phyloP scores from a whole-genome alignment of 2,888 invertebrate genomes.

The Arrhopalites spinosus region DNA sequence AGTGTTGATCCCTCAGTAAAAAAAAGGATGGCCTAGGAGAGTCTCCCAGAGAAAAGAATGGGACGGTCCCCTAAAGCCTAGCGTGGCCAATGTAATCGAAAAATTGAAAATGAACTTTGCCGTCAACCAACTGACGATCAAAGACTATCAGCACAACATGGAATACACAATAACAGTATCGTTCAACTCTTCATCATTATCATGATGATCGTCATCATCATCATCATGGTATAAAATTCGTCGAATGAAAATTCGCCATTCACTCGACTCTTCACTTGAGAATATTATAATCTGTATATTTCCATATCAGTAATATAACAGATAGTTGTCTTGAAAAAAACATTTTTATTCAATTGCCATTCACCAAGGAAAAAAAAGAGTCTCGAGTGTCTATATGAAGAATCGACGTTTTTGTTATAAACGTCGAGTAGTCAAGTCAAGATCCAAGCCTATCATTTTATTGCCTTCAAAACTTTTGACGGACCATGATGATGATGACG shows the following conservation, averaged over 20 bases:
- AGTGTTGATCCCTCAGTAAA: slow-evolving; percentile 4
- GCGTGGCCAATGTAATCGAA: slow-evolving; percentile 24
- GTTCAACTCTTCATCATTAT: background rate
- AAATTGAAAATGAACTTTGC: slow-evolving; percentile 15
- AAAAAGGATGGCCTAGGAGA: slow-evolving; percentile 3
- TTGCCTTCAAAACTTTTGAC: too few relatives aligned
- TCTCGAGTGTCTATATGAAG: too few relatives aligned
- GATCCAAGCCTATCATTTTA: background rate
- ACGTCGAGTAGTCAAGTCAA: background rate
- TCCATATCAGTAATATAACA: too few relatives aligned
- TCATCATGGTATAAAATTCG: slow-evolving; percentile 5
- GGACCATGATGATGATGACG: too few relatives aligned
- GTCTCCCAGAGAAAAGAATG: slow-evolving; percentile 10
- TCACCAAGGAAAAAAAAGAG: too few relatives aligned
- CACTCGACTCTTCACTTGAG: slow-evolving; percentile 7
- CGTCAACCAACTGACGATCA: background rate
- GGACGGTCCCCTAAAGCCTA: slow-evolving; percentile 28
- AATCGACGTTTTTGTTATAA: background rate
- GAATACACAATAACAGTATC: slow-evolving; percentile 14
- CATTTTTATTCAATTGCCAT: background rate
- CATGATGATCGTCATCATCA: slow-evolving; percentile 21
- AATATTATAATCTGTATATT: too few relatives aligned
- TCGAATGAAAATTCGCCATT: slow-evolving; percentile 24
- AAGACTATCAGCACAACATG: background rate
- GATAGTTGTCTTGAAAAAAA: too few relatives aligned